Conservation (phyloP, 2,888 invertebrate genomes). For the Pyrrhosoma nymphula region DNA sequence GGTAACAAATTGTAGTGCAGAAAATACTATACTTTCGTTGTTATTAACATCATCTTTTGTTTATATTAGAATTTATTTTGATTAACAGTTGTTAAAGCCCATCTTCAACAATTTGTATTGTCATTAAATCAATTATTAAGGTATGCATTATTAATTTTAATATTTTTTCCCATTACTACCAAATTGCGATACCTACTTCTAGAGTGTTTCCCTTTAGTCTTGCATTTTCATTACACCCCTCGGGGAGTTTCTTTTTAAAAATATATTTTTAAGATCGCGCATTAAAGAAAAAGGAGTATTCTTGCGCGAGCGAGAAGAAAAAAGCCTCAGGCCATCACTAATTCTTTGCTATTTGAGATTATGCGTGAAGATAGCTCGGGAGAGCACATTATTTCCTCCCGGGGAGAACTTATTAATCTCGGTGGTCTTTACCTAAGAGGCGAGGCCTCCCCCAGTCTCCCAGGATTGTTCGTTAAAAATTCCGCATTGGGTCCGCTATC, state of each 20-base stretch:
- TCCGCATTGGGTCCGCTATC: slow-evolving; percentile 30
- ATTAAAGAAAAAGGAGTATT: not conserved
- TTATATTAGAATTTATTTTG: too few species aligned
- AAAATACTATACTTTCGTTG: too few species aligned
- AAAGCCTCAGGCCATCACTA: not conserved
- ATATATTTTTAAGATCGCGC: not conserved
- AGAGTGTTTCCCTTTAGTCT: not conserved
- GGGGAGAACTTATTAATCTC: slow-evolving; percentile 42
- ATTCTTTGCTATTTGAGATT: slow-evolving; percentile 14
- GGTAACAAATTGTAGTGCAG: too few species aligned
- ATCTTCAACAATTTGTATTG: too few species aligned
- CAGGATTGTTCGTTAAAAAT: slow-evolving; percentile 48
- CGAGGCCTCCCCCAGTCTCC: not conserved
- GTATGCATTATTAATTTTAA: too few species aligned
- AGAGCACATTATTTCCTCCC: not conserved
- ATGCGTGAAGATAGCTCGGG: not conserved
- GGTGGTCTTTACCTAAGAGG: slow-evolving; percentile 18
- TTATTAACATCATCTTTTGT: too few species aligned
- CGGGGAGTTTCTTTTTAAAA: not conserved
- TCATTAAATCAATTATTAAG: too few species aligned
- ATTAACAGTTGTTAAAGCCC: too few species aligned
- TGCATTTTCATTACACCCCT: not conserved
- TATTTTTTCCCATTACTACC: too few species aligned
- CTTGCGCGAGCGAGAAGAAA: not conserved
- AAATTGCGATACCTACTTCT: too few species aligned